Conservation (phyloP, 2,888 invertebrate species). For the Dryocosmus kuriphilus region DNA sequence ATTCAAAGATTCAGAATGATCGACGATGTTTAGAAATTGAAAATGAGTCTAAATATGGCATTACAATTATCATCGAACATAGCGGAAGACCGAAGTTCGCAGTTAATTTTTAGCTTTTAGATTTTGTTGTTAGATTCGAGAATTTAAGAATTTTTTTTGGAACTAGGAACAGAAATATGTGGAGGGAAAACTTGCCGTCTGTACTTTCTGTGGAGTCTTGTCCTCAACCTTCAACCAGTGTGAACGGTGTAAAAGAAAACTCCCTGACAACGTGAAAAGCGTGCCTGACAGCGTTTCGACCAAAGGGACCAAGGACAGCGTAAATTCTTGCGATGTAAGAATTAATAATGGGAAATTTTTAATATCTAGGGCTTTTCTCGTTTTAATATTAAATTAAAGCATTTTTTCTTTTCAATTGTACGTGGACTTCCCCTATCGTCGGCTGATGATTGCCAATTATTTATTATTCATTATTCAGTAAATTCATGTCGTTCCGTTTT, state of each 20-base stretch:
- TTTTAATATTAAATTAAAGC: conserved; percentile 57
- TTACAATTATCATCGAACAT: conserved; percentile 34
- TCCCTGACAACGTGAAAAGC: conserved; percentile 86
- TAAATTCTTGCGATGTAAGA: conserved; percentile 57
- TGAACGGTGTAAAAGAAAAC: conserved; percentile 85
- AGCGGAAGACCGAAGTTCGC: conserved; percentile 28
- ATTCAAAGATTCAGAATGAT: too few species aligned
- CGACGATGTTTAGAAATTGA: too few species aligned
- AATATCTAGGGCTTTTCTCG: background rate
- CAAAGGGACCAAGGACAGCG: conserved; percentile 57
- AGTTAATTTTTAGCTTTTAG: background rate
- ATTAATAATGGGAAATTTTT: background rate
- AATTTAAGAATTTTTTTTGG: conserved; percentile 51
- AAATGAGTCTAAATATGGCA: background rate
- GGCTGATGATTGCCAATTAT: conserved; percentile 23
- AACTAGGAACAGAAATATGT: conserved; percentile 59
- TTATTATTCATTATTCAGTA: background rate
- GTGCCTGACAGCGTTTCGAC: conserved; percentile 44
- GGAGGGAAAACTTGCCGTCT: conserved; percentile 86
- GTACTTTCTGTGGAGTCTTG: conserved; percentile 88
- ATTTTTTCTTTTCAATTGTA: conserved; percentile 47
- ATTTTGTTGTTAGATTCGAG: background rate
- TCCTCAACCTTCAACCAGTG: conserved; percentile 90
- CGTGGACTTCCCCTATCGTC: conserved; percentile 50
- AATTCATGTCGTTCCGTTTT: background rate